Evolutionary conservation across 53 echinoderm and acorn worm species (phyloP).

Genomic region (Apostichopus leukothele): DNA sequence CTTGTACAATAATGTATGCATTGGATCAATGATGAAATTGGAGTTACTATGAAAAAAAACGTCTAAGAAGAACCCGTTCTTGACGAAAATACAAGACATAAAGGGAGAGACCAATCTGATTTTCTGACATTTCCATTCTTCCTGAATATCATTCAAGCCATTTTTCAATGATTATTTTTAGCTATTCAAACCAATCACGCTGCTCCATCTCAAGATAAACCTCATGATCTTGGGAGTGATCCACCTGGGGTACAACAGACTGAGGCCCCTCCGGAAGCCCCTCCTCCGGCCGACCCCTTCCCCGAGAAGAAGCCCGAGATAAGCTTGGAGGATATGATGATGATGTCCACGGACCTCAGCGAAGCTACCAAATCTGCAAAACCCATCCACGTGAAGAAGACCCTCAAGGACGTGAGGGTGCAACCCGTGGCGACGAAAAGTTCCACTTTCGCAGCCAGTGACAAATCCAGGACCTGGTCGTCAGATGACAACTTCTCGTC

Average conservation of each 20-base stretch:
- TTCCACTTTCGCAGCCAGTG: conserved; percentile 28
- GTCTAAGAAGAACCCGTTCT: too few relatives aligned
- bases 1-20: too few relatives aligned
- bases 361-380: conserved; percentile 57
- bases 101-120: too few relatives aligned
- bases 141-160: too few relatives aligned
- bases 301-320: conserved; percentile 23
- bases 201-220: neutral
- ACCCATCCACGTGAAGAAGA: conserved; percentile 59
- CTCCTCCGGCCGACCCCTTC: neutral
- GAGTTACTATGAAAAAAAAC: too few relatives aligned
- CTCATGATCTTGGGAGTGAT: neutral
- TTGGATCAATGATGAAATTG: too few relatives aligned
- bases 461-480: conserved; percentile 61
- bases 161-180: neutral
- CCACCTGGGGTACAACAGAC: neutral
- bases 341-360: conserved; percentile 69
- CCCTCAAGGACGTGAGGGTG: conserved; percentile 57
- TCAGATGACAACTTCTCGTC: conserved; percentile 61
- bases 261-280: neutral
- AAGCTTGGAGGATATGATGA: conserved; percentile 84
- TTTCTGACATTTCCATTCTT: too few relatives aligned
- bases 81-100: too few relatives aligned
- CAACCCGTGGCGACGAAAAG: neutral
- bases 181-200: neutral